Conservation (phyloP, 2,113 vertebrate genomes). For the Bombycilla garrulus region DNA sequence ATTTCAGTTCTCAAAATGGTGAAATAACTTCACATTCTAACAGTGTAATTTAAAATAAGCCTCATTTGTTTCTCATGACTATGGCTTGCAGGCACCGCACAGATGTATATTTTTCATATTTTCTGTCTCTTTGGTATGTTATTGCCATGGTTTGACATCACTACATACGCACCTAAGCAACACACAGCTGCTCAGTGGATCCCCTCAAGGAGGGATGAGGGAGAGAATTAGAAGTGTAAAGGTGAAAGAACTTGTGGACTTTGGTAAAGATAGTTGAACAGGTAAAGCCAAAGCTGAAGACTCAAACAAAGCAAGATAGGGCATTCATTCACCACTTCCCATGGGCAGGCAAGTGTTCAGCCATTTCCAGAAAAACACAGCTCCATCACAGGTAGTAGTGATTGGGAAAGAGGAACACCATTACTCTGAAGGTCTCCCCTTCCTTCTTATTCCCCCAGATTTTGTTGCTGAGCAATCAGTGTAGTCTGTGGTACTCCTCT, state of each 20-base stretch:
- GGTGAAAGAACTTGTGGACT: fast-evolving
- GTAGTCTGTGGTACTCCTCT: not conserved
- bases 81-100: not conserved
- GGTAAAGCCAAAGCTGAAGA: not conserved
- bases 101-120: not conserved
- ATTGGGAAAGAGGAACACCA: not conserved
- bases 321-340: not conserved
- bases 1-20: not conserved
- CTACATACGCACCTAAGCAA: not conserved
- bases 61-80: not conserved
- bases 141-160: not conserved
- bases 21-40: not conserved
- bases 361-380: not conserved
- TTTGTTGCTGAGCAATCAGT: not conserved
- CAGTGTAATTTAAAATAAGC: not conserved
- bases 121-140: not conserved
- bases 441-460: not conserved
- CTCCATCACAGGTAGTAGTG: fast-evolving
- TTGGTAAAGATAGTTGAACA: not conserved
- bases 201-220: fast-evolving
- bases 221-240: not conserved
- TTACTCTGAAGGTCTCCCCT: fast-evolving
- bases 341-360: not conserved
- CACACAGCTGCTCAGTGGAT: fast-evolving
- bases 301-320: not conserved